A percentile compares a stretch with the other conserved stretches of the same genome.
Conservation (phyloP, 2,797 vertebrate genomes). For the Morus bassanus region DNA sequence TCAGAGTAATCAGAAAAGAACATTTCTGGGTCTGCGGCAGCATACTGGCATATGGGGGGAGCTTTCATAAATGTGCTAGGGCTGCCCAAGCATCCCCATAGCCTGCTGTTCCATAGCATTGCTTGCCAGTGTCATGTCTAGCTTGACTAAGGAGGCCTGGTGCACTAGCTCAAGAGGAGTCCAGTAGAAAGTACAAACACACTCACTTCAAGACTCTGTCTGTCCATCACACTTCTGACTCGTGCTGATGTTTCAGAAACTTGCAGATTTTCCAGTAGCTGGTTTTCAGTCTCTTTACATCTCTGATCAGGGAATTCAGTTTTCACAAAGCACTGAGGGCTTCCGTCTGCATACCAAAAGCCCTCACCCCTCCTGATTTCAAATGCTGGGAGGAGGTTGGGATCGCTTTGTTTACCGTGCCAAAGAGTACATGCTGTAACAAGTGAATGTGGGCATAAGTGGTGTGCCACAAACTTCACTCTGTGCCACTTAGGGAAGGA, state of each 20-base stretch:
- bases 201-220: not conserved
- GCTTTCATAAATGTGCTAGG: not conserved
- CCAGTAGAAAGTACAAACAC: not conserved
- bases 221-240: not conserved
- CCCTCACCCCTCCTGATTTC: constrained; percentile 5
- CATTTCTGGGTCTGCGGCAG: not conserved
- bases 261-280: not conserved
- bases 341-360: not conserved
- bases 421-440: constrained; percentile 58
- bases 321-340: not conserved
- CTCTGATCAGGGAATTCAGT: not conserved
- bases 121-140: not conserved
- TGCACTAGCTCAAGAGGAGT: not conserved
- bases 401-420: constrained; percentile 36
- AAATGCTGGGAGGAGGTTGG: not conserved
- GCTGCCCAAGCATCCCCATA: not conserved
- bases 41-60: not conserved
- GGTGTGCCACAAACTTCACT: constrained; percentile 47
- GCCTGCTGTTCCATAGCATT: rapidly evolving
- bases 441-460: constrained; percentile 50
- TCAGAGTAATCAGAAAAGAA: not conserved
- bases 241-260: rapidly evolving
- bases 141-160: not conserved
- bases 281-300: not conserved
- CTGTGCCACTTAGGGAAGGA: not conserved